phyloP scores from a whole-genome alignment of 1,140 invertebrate species.

The Dinothrombium tinctorium region DNA sequence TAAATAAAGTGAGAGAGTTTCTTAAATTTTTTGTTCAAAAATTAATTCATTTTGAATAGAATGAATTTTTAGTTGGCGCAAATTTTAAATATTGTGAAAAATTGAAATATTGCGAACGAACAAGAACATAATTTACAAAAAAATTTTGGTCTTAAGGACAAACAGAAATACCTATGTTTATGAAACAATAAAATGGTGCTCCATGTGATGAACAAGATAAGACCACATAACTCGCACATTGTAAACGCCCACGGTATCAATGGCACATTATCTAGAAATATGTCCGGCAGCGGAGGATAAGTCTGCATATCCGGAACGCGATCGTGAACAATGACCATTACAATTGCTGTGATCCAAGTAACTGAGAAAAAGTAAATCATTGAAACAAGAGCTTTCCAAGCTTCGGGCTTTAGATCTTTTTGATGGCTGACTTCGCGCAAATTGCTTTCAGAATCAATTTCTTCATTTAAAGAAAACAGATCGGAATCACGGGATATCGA shows the following conservation, averaged over 20 bases:
- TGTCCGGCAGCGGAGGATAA: constrained; percentile 94
- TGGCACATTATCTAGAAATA: constrained; percentile 83
- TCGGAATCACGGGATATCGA: too few species aligned
- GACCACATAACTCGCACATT: constrained; percentile 86
- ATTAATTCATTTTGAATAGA: too few species aligned
- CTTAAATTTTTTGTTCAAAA: too few species aligned
- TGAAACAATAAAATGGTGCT: constrained; percentile 68
- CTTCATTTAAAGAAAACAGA: too few species aligned
- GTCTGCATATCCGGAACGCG: constrained; percentile 95
- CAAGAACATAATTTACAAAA: too few species aligned
- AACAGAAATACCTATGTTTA: constrained; percentile 81
- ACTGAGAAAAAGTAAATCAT: constrained; percentile 75
- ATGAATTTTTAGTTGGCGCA: too few species aligned
- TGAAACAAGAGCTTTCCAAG: constrained; percentile 58
- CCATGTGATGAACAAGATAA: constrained; percentile 73
- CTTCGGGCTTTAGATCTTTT: constrained; percentile 31
- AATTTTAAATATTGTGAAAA: too few species aligned
- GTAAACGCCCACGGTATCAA: constrained; percentile 97
- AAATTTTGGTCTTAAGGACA: too few species aligned
- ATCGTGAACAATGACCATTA: constrained; percentile 97
- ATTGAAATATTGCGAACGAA: too few species aligned
- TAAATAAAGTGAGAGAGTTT: too few species aligned
- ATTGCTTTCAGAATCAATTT: too few species aligned
- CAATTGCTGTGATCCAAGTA: constrained; percentile 87
- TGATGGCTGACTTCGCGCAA: too few species aligned